A percentile compares a stretch with the other conserved stretches of the same genome.
Evolutionary conservation across 2,797 vertebrate species (phyloP).

Genomic region (Sus cebifrons): DNA sequence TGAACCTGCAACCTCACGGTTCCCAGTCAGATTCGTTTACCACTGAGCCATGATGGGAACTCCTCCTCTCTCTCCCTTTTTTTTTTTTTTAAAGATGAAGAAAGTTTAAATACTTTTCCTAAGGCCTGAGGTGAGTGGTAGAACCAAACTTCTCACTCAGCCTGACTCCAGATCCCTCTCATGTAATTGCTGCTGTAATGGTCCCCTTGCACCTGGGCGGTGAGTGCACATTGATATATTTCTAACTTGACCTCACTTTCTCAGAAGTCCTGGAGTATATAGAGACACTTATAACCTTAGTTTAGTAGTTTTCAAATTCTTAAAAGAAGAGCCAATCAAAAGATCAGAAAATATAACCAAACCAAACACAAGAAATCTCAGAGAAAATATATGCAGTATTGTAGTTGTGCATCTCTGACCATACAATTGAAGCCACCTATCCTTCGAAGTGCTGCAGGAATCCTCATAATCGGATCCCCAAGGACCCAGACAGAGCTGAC

Average conservation of each 20-base stretch:
- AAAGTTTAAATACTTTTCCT: background rate
- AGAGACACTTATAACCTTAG: background rate
- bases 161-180: background rate
- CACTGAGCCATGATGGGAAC: too few species aligned
- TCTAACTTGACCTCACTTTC: conserved; percentile 6
- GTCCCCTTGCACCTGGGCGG: background rate
- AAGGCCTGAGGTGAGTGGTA: background rate
- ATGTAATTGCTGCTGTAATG: background rate
- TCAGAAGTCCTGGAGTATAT: background rate
- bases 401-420: background rate
- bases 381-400: background rate
- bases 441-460: background rate
- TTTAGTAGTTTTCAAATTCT: conserved; percentile 42
- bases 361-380: background rate
- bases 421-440: background rate
- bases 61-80: background rate
- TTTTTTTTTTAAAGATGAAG: conserved; percentile 54
- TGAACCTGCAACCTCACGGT: too few species aligned
- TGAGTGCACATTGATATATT: background rate
- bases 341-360: conserved; percentile 33
- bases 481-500: background rate
- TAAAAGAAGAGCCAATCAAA: background rate
- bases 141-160: background rate
- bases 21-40: too few species aligned
- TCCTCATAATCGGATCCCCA: background rate